Evolutionary conservation across 2,888 invertebrate genomes (phyloP).

Genomic region (Eupeodes latifasciatus): DNA sequence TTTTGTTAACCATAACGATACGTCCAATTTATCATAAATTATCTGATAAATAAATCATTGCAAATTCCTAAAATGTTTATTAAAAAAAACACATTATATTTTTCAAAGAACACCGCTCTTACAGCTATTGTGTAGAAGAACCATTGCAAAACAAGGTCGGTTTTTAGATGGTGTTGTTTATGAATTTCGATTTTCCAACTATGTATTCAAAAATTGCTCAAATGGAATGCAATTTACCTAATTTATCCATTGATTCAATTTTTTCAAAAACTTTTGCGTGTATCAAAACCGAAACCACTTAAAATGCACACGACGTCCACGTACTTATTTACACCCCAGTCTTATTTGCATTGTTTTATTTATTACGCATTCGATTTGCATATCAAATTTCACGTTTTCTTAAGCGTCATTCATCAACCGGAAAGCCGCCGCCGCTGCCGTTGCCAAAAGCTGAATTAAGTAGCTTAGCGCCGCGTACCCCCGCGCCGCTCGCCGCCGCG

Average conservation of each 20-base stretch:
- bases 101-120: slow-evolving; percentile 23
- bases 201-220: not conserved
- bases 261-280: slow-evolving; percentile 8
- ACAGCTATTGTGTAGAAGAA: not conserved
- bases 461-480: slow-evolving; percentile 14
- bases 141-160: not conserved
- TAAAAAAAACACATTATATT: not conserved
- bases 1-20: too few relatives aligned
- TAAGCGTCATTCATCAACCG: slow-evolving; percentile 64
- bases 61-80: not conserved
- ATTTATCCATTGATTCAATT: slow-evolving; percentile 12
- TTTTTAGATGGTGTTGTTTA: not conserved
- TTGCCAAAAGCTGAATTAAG: slow-evolving; percentile 47
- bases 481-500: too few relatives aligned
- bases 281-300: slow-evolving; percentile 1
- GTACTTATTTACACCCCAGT: slow-evolving; percentile 67
- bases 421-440: slow-evolving; percentile 34
- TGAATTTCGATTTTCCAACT: not conserved
- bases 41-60: too few relatives aligned
- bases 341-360: slow-evolving; percentile 71
- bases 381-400: slow-evolving; percentile 70
- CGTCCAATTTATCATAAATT: too few relatives aligned
- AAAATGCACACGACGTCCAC: slow-evolving; percentile 40
- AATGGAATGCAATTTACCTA: slow-evolving; percentile 29
- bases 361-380: slow-evolving; percentile 69